Base-by-base conservation (phyloP, 2,888 invertebrate genomes). In the Octodonta nipae region DNA sequence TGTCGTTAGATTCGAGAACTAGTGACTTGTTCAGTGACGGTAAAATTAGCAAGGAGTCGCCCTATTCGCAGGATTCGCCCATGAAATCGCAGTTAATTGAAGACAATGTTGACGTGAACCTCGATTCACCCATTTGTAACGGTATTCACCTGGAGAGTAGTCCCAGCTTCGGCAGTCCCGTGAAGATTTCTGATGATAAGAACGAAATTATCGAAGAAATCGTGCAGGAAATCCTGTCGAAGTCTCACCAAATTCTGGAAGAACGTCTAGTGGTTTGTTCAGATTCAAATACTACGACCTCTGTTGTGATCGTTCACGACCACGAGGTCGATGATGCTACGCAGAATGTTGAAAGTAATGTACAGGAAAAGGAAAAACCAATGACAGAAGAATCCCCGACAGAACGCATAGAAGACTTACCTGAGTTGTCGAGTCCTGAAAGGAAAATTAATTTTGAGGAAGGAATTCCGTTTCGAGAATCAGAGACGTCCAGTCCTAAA, bases 21-120 rank as follows among this genome's bases (percentile, higher is more conserved):
- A 69, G 68, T 51, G 69, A 69, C 40, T 52, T 67, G 36, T 75
- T 73, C 51, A 75, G 74, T 64, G 72, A 76, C 56, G 70, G 73
- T 26, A 61, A 61, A 46, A 52, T 59, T 42, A 73, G 72, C 46
- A 76, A 76, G 56, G 68, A 70, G 47, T 72, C 71, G 52, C 68
- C 66, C 33, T 69, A 66, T 40, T 60, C 61, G 5, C 66, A 66
- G 52, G 63, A 62, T 42, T 60, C 60, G 1, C 58, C 58, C 11
- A 46, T 54, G 51, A 64, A 59, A 33, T 54, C 53, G 16, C 55
- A 55, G 28, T 46, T 51, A 10, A 44, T 46, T 11, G 55, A 54
- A 33, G 52, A 50, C 29, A 33, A 29, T 10, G 28, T 36, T 28
- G 45, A 43, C 22, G 44, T 45, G 5, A 42, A 42, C n/a, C 49